Conservation (phyloP, 1,140 invertebrate genomes). For the Eciton burchellii region DNA sequence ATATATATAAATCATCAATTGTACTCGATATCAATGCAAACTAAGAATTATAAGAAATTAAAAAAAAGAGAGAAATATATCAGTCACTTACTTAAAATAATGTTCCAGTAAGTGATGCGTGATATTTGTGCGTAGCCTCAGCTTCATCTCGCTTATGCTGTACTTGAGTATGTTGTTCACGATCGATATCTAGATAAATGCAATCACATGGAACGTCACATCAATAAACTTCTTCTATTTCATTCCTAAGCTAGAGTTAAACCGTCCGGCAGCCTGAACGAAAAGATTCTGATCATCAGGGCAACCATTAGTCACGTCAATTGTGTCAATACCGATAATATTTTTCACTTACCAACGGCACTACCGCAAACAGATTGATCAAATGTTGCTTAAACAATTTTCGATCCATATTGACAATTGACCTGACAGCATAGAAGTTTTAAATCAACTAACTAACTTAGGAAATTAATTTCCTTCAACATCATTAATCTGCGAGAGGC, state of each 20-base stretch:
- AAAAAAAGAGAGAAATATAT: background rate
- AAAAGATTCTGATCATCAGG: constrained; percentile 52
- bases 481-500: constrained; percentile 21
- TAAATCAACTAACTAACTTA: background rate
- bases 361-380: constrained; percentile 91
- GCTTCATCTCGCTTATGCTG: constrained; percentile 96
- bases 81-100: constrained; percentile 94
- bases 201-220: constrained; percentile 61
- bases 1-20: too few species aligned
- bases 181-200: constrained; percentile 90
- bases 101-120: constrained; percentile 94
- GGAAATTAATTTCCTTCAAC: background rate
- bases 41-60: too few species aligned
- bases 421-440: constrained; percentile 86
- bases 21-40: too few species aligned
- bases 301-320: background rate
- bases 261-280: constrained; percentile 23
- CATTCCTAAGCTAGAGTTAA: constrained; percentile 34
- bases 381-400: constrained; percentile 91
- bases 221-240: constrained; percentile 49
- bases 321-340: background rate
- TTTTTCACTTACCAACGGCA: constrained; percentile 91
- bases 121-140: constrained; percentile 95
- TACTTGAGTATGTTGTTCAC: constrained; percentile 98
- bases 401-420: constrained; percentile 95